These are phyloP conservation scores for Forpus xanthops DNA, from an alignment of 2,797 vertebrate genomes.

Conservation along the genomic window DNA sequence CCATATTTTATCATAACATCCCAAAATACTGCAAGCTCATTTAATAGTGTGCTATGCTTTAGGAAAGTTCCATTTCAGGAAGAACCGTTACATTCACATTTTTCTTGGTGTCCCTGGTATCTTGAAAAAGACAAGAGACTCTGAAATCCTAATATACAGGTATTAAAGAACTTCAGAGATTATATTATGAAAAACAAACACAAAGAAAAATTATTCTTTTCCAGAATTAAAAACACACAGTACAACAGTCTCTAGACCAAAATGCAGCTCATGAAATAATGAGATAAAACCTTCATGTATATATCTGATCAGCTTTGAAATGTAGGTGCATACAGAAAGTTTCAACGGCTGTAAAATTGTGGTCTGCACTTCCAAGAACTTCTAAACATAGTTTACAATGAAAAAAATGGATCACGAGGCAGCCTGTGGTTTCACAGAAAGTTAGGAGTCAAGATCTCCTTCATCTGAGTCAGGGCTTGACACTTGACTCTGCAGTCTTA, in stretches of 20 bases:
- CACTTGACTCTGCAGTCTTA: background rate
- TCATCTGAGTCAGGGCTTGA: background rate
- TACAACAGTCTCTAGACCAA: background rate
- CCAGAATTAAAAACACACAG: background rate
- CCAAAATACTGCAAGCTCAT: constrained; percentile 3
- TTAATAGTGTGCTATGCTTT: background rate
- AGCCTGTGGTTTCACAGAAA: background rate
- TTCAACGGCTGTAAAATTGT: background rate
- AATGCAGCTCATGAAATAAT: background rate
- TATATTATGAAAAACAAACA: background rate
- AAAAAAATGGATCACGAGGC: background rate
- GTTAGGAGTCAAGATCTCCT: background rate
- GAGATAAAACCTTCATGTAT: background rate
- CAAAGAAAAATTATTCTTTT: background rate
- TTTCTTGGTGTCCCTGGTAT: background rate
- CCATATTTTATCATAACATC: background rate
- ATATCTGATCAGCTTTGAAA: background rate
- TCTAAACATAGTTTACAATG: background rate
- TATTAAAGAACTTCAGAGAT: background rate
- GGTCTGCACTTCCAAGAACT: background rate
- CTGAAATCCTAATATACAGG: background rate
- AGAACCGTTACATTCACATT: background rate
- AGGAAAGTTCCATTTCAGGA: background rate
- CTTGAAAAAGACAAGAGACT: background rate
- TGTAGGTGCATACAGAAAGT: background rate